Evolutionary conservation across 1,140 invertebrate genomes (phyloP), one percentile per base, ranked within the genome.

Genomic region (Plutomurus gul): DNA sequence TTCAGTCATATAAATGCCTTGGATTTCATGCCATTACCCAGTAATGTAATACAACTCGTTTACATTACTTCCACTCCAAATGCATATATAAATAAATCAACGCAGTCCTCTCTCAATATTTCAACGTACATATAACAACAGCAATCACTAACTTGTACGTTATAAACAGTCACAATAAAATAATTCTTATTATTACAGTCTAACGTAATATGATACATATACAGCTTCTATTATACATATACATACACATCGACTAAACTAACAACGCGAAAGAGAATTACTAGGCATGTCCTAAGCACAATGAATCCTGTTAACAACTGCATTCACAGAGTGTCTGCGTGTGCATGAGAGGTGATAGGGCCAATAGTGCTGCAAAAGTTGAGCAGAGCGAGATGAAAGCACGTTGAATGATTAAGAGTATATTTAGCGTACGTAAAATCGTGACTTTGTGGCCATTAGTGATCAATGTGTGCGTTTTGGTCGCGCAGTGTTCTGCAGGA

Each of bases 281-380:
- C n/a, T n/a, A n/a, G n/a, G n/a, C n/a, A n/a, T n/a, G n/a, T n/a
- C n/a, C n/a, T n/a, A n/a, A n/a, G n/a, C n/a, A n/a, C n/a, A n/a
- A n/a, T n/a, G n/a, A n/a, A n/a, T n/a, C n/a, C n/a, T n/a, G n/a
- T n/a, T n/a, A n/a, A n/a, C n/a, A n/a, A n/a, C n/a, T n/a, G n/a
- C n/a, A n/a, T n/a, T n/a, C n/a, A n/a, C n/a, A n/a, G n/a, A 33
- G 6, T 36, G 25, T 30, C 27, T 33, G 56, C 27, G 56, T 65
- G 56, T 65, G 56, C 56, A 65, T 65, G 25, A 36, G 56, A 65
- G 56, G 56, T 65, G 56, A 65, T 65, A 65, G 56, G 56, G 56
- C 56, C 56, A 65, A 65, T 65, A 65, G 56, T 65, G 27, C n/a
- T n/a, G n/a, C 11, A 33, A 65, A 65, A 65, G 56, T 65, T 65